These are phyloP conservation scores for Lucifuga dentata DNA, from an alignment of 2,113 vertebrate species.

Conservation along the genomic window DNA sequence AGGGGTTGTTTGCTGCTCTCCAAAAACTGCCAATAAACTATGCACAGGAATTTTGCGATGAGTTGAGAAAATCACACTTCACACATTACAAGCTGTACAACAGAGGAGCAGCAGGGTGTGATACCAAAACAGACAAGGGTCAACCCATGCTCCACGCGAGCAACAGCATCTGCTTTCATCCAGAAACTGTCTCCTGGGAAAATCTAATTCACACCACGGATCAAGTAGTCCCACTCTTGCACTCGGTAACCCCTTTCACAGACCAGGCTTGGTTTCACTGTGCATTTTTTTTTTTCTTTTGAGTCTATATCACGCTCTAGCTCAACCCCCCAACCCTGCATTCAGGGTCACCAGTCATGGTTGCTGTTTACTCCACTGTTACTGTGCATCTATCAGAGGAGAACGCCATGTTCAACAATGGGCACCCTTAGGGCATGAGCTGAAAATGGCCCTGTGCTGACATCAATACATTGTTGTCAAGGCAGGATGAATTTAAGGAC, in stretches of 20 bases:
- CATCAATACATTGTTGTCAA: slow-evolving; percentile 34
- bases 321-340: slow-evolving; percentile 39
- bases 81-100: slow-evolving; percentile 51
- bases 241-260: slow-evolving; percentile 52
- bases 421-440: slow-evolving; percentile 42
- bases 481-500: slow-evolving; percentile 24
- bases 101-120: slow-evolving; percentile 45
- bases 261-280: slow-evolving; percentile 51
- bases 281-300: slow-evolving; percentile 36
- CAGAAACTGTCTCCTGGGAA: slow-evolving; percentile 58
- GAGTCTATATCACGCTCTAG: slow-evolving; percentile 50
- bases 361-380: slow-evolving; percentile 68
- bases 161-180: slow-evolving; percentile 59
- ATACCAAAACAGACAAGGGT: slow-evolving; percentile 44
- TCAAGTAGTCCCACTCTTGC: slow-evolving; percentile 61
- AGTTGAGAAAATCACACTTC: slow-evolving; percentile 61
- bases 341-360: slow-evolving; percentile 60
- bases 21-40: slow-evolving; percentile 35
- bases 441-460: slow-evolving; percentile 43
- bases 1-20: slow-evolving; percentile 51
- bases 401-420: slow-evolving; percentile 29
- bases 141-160: slow-evolving; percentile 27
- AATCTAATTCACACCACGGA: slow-evolving; percentile 56
- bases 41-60: slow-evolving; percentile 56
- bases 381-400: slow-evolving; percentile 64